phyloP scores from a whole-genome alignment of 2,113 vertebrate species.

The Synchiropus splendidus region DNA sequence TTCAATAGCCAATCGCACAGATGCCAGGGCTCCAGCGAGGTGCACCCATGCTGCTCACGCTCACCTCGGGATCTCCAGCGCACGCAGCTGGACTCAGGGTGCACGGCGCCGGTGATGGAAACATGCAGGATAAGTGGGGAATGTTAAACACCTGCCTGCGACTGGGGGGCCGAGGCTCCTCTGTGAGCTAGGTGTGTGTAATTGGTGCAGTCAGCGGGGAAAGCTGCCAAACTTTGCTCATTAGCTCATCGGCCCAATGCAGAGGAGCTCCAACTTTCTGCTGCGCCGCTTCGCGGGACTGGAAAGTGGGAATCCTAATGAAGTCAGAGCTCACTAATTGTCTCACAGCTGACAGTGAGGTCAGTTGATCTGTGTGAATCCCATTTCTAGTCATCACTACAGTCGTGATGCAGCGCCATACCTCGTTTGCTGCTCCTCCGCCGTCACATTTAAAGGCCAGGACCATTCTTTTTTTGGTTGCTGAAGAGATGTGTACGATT shows the following conservation, averaged over 20 bases:
- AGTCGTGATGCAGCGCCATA: too few relatives aligned
- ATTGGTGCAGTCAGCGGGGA: slow-evolving; percentile 15
- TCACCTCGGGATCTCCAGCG: slow-evolving; percentile 8
- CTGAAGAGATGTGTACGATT: too few relatives aligned
- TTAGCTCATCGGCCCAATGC: slow-evolving; percentile 6
- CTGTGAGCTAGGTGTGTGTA: slow-evolving; percentile 1
- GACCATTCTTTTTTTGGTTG: too few relatives aligned
- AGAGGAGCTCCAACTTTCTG: neutral
- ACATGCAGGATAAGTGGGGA: slow-evolving; percentile 1
- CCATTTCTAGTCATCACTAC: neutral
- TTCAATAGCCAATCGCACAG: slow-evolving; percentile 12
- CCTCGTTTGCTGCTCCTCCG: too few relatives aligned
- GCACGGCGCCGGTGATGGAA: slow-evolving; percentile 3
- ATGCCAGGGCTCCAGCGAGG: slow-evolving; percentile 5
- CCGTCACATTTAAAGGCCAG: too few relatives aligned
- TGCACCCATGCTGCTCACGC: slow-evolving; percentile 1
- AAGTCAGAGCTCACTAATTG: slow-evolving; percentile 9
- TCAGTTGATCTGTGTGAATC: slow-evolving; percentile 3
- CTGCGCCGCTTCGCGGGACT: neutral
- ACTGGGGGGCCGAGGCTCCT: neutral
- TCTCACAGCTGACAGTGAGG: slow-evolving; percentile 9
- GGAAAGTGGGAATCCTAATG: slow-evolving; percentile 9
- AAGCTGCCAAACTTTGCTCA: slow-evolving; percentile 12
- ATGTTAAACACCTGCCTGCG: slow-evolving; percentile 5
- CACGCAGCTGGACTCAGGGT: slow-evolving; percentile 1